Base-by-base conservation (phyloP, 2,113 vertebrate species). In the Circaetus gallicus region DNA sequence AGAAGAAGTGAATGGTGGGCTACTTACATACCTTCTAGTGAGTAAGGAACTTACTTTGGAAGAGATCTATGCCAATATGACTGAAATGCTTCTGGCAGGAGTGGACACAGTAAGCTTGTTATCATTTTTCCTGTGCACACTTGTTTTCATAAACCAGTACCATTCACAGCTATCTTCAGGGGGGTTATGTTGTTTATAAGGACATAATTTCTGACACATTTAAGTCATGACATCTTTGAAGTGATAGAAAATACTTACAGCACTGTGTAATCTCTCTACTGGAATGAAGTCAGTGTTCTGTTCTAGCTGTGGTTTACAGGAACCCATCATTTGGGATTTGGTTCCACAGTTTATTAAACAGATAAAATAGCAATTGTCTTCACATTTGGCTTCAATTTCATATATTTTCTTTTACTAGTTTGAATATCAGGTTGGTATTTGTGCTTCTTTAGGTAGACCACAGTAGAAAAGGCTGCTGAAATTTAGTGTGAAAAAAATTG, bases 21-120 rank as follows among this genome's bases (percentile, higher is more conserved):
- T 99, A 45, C 99, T 99, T 67, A 99, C 99, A 11, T 96, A 98
- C 96, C 97, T 99, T 92, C 98, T 99, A 83, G 91, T 98, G 90
- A 98, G 97, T 78, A 98, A 96, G 98, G 99, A 99, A 84, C 98
- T 99, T 97, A 98, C 97, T 17, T n/a, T 99, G 67, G 99, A 99
- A 98, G 99, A 99, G 90, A 98, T 99, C 95, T 99, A 99, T 5
- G 99, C 99, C 94, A 99, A 99, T 59, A 97, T 98, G 95, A 99
- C 99, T 0, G 99, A 99, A 98, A 99, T 99, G 99, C 98, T 99
- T 21, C 98, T 99, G 97, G 99, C 99, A 7, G 99, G 99, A 9
- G 99, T 99, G 2, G 99, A 99, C 97, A 99, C 99, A 94, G 99
- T 99, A 97, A 97, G 97, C 49, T 67, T 28, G 24, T 61, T 77